Conservation (phyloP, 2,113 vertebrate genomes). For the Podarcis muralis region DNA sequence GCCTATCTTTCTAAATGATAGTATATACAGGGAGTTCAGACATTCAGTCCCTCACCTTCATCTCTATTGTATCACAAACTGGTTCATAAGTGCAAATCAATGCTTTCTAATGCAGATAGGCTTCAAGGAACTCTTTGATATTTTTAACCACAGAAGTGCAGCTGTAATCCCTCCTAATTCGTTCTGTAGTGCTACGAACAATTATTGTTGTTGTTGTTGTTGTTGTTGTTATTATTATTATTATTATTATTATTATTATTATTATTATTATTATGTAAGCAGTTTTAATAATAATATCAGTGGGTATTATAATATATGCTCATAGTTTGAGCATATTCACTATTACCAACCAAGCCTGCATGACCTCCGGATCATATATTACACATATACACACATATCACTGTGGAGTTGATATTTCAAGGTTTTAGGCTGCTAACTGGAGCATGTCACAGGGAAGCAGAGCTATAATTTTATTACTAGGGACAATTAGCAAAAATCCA, state of each 20-base stretch:
- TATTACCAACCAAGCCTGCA: too few species aligned
- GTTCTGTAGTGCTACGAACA: neutral
- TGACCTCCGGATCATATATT: too few species aligned
- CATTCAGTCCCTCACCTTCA: neutral
- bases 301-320: neutral
- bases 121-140: neutral
- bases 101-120: neutral
- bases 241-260: too few species aligned
- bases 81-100: neutral
- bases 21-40: neutral
- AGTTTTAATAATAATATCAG: neutral
- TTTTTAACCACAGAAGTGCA: neutral
- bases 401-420: too few species aligned
- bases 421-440: too few species aligned
- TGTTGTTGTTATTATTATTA: rapidly evolving
- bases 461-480: too few species aligned
- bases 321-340: too few species aligned
- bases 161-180: neutral
- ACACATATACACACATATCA: too few species aligned
- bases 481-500: too few species aligned
- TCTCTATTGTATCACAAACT: neutral
- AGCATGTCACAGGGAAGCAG: too few species aligned
- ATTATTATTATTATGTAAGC: neutral
- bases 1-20: neutral
- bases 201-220: too few species aligned